Evolutionary conservation across 2,888 invertebrate species (phyloP), one percentile per base, ranked within the genome.

Genomic region (Mythimna impura): DNA sequence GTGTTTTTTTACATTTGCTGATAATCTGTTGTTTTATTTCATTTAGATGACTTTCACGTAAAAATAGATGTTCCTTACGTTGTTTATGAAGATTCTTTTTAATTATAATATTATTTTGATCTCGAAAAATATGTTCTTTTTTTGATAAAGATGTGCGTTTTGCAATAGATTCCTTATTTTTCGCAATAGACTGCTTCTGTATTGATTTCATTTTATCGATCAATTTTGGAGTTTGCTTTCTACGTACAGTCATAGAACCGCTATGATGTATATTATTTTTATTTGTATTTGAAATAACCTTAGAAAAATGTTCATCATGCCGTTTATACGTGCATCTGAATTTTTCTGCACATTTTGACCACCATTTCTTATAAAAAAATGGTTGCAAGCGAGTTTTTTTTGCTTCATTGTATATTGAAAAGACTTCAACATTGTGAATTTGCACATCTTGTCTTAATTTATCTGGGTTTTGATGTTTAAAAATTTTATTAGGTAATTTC

Each of bases 291-390:
- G n/a, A 40, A 57, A 14, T 47, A 36, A 47, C 20, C 12, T 73
- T 25, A 58, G 12, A 25, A 47, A 34, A 14, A 20, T 70, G 43
- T 34, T 47, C 22, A 71, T 12, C 22, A 14, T 73, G 2, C 17
- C 34, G 20, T n/a, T 5, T 52, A 20, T 25, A 43, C 2, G 14
- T 55, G 20, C 5, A 9, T 47, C 22, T 73, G 0, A 73, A 47
- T 58, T 73, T 73, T 25, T 71, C 25, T 58, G 25, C 17, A 47
- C 25, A 71, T 1, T 73, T 71, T 47, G 22, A 58, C 60, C 25
- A 73, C 47, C 47, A 73, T 14, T 47, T 73, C 47, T 14, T 73
- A 36, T 55, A 25, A 3, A n/a, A 20, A 10, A 12, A 14, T 22
- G 22, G 34, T 34, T 47, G 20, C 10, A 3, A 36, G 8, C 8